Evolutionary conservation across 2,113 vertebrate species (phyloP), one percentile per base, ranked within the genome.

Genomic region (Crotalus tigris): DNA sequence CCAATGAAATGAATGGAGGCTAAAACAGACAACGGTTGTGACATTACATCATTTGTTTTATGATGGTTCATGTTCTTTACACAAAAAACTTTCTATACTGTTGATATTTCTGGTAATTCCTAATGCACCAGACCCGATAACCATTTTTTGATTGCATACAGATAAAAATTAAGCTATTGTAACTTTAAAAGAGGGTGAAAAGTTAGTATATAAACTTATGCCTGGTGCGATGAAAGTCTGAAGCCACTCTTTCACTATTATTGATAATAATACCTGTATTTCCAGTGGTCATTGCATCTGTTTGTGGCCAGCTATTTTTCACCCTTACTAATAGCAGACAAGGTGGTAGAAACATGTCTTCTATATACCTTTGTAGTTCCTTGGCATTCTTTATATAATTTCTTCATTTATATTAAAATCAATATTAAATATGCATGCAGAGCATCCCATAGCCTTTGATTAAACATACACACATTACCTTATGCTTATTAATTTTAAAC

Each of bases 361-460:
- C 39, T 0, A 4, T 26, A 92, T 12, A 33, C n/a, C 58, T 33
- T 49, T 92, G 55, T 26, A 61, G 7, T 87, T 90, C 57, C 29
- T 94, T 58, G 89, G 15, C 64, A 95, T 92, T 91, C 87, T 69
- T 92, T 94, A 57, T 19, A 57, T 26, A 81, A 46, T 39, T 92
- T 93, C 95, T 59, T 19, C 46, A n/a, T 85, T 91, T 89, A 87
- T 88, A 89, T 92, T 61, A 90, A 91, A 90, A 88, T 58, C 51
- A 89, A 0, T 53, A 85, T 51, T 89, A 69, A 93, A 95, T 92
- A 90, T 69, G 53, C 0, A 0, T 93, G 88, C 46, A 88, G 91
- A 88, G 64, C 87, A 11, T 93, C 46, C 64, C 90, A 92, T 59
- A 91, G 33, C 3, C 59, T 90, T 93, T 4, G 0, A 85, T 85